phyloP scores from a whole-genome alignment of 2,797 vertebrate genomes.

The Enoplosus armatus region DNA sequence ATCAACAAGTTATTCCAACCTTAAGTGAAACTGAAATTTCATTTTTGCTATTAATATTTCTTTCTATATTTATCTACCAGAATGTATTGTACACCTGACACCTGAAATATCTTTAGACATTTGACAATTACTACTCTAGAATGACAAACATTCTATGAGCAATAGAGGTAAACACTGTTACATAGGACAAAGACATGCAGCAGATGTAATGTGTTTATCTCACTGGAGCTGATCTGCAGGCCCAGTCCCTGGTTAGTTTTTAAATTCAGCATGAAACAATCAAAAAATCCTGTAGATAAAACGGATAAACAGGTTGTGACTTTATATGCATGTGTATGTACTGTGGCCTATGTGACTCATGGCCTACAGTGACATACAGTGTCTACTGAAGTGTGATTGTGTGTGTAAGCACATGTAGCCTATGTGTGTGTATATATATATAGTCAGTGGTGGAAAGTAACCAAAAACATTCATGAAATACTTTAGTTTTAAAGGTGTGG shows the following conservation, averaged over 20 bases:
- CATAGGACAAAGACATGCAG: neutral
- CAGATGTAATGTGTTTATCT: neutral
- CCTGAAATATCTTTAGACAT: neutral
- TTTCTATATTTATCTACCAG: too few relatives aligned
- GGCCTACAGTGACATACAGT: neutral
- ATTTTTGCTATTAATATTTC: too few relatives aligned
- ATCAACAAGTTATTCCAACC: neutral
- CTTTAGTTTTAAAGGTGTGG: neutral
- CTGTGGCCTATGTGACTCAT: neutral
- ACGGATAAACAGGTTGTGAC: neutral
- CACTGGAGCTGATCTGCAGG: neutral
- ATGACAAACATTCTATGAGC: too few relatives aligned
- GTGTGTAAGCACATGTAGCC: neutral
- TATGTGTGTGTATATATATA: too few relatives aligned
- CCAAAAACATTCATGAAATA: too few relatives aligned
- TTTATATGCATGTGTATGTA: neutral
- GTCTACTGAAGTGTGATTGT: neutral
- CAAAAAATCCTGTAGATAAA: neutral
- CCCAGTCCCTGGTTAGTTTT: neutral
- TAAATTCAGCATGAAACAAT: neutral
- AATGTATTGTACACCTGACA: too few relatives aligned
- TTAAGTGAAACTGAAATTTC: neutral
- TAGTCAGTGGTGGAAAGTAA: too few relatives aligned
- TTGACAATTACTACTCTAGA: too few relatives aligned
- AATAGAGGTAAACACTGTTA: neutral